A percentile compares a stretch with the other conserved stretches of the same genome.
Evolutionary conservation across 2,797 vertebrate genomes (phyloP).

Genomic region (Aeoliscus strigatus): DNA sequence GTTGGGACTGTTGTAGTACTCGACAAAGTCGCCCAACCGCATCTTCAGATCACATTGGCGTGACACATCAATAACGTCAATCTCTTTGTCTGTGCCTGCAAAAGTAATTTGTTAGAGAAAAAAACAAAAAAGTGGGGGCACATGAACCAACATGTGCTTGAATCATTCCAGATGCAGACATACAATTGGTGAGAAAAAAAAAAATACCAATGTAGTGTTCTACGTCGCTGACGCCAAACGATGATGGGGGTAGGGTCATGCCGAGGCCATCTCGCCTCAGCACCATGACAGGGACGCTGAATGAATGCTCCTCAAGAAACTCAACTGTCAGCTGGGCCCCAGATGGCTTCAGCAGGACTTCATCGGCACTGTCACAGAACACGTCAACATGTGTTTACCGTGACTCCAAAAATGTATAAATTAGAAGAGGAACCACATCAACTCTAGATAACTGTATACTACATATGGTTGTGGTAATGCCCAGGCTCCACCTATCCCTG

Average conservation of each 20-base stretch:
- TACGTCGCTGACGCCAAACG: slow-evolving; percentile 84
- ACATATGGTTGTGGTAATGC: too few relatives aligned
- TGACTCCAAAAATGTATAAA: too few relatives aligned
- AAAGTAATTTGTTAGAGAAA: slow-evolving; percentile 6
- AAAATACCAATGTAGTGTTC: slow-evolving; percentile 86
- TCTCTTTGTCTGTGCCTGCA: slow-evolving; percentile 86
- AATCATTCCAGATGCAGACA: background rate
- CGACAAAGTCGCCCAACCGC: slow-evolving; percentile 88
- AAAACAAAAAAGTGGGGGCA: too few relatives aligned
- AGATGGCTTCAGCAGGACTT: slow-evolving; percentile 86
- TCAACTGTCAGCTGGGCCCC: slow-evolving; percentile 90
- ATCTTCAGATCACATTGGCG: slow-evolving; percentile 90
- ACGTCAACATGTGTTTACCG: too few relatives aligned
- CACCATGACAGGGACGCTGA: slow-evolving; percentile 91
- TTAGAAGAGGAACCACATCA: too few relatives aligned
- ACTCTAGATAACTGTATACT: too few relatives aligned
- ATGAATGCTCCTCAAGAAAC: slow-evolving; percentile 92
- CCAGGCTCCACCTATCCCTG: too few relatives aligned
- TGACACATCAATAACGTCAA: slow-evolving; percentile 91
- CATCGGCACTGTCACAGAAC: slow-evolving; percentile 80
- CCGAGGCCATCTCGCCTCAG: slow-evolving; percentile 88
- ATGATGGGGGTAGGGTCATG: slow-evolving; percentile 87
- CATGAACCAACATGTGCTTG: too few relatives aligned
- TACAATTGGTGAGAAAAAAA: background rate
- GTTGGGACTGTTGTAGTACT: slow-evolving; percentile 87